Base-by-base conservation (phyloP, 1,140 invertebrate genomes). In the Lethrus apterus region DNA sequence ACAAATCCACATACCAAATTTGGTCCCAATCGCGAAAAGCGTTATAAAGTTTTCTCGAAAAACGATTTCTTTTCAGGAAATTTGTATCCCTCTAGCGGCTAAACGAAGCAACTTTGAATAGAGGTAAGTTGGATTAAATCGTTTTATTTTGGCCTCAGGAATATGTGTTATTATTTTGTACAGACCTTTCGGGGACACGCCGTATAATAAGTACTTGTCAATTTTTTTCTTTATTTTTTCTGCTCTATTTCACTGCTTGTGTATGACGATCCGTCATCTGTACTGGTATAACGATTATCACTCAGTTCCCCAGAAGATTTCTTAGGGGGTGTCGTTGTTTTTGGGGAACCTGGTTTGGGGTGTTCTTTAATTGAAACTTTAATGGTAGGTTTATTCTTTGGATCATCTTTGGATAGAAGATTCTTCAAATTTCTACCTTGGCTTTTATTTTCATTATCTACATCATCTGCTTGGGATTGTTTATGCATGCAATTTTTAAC, bases 211-310 rank as follows among this genome's bases (percentile, higher is more conserved):
- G 34, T 20, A 10, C 34, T 36, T 9, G 34, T 20, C 0, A 20
- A 20, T 13, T 15, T 36, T 9, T 17, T 20, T 3, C 13, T 14
- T 17, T 20, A n/a, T 10, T 17, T 36, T 20, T 13, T 21, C 5
- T 14, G 9, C 11, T 14, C 23, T 1, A 9, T 21, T 2, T 7
- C 2, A 5, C 8, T 17, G 9, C 34, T 36, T n/a, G 34, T 20
- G 10, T 36, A 36, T 10, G 34, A 8, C 2, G 34, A 7, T 13
- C n/a, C 15, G 11, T 36, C 34, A 10, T 33, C 32, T 17, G 34
- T 36, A 21, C 34, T 36, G 11, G 18, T 36, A 20, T 36, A 36
- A 7, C 18, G 34, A 36, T 20, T 36, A 36, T 36, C 34, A 15
- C 13, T 20, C 9, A 36, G 9, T 10, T 36, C 34, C 11, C 19